phyloP scores from a whole-genome alignment of 2,888 invertebrate genomes.

The Hoplodrina blanda region DNA sequence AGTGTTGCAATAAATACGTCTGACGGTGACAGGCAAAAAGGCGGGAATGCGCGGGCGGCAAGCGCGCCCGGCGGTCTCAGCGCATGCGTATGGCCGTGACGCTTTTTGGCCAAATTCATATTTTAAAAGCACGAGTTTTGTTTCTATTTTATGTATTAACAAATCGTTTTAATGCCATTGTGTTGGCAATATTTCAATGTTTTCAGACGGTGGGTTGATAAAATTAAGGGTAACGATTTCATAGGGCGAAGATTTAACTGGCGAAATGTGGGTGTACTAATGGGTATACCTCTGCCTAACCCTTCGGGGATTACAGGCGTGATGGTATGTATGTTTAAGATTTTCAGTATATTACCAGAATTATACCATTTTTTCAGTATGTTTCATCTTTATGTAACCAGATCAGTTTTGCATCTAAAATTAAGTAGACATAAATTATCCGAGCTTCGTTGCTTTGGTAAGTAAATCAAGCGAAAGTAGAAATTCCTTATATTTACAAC shows the following conservation, averaged over 20 bases:
- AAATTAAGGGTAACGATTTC: too few species aligned
- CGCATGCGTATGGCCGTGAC: constrained; percentile 74
- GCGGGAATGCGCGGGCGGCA: constrained; percentile 78
- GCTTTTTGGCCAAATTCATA: constrained; percentile 82
- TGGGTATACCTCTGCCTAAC: too few species aligned
- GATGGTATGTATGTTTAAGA: too few species aligned
- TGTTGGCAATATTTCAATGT: constrained; percentile 25
- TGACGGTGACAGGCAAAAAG: constrained; percentile 82
- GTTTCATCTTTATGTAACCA: too few species aligned
- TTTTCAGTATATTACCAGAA: too few species aligned
- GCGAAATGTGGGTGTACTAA: too few species aligned
- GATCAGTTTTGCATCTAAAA: too few species aligned
- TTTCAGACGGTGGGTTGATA: constrained; percentile 3
- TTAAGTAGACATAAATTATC: not conserved
- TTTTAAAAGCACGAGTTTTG: constrained; percentile 73
- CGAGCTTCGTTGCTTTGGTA: not conserved
- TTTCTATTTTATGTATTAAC: constrained; percentile 59
- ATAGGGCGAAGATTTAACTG: not conserved
- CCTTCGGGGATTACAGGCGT: too few species aligned
- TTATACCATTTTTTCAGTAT: too few species aligned
- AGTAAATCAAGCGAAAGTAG: not conserved
- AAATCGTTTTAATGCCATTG: constrained; percentile 57
- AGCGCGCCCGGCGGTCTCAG: constrained; percentile 84
- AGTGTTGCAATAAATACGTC: constrained; percentile 87
- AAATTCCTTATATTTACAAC: not conserved